phyloP scores from a whole-genome alignment of 2,113 vertebrate species.

The Bubalus kerabau region DNA sequence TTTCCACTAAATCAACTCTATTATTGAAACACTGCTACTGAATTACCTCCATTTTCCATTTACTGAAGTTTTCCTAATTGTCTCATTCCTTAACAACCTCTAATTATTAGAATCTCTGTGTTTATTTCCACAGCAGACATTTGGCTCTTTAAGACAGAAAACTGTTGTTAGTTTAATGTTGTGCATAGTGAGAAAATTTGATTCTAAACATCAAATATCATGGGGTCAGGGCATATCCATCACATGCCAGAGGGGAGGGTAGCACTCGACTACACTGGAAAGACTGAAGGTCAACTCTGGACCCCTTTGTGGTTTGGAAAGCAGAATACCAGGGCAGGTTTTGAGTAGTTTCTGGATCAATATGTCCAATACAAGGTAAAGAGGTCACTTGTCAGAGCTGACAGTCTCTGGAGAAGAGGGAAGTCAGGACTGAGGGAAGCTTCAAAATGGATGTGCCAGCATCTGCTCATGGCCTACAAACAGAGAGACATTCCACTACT shows the following conservation, averaged over 20 bases:
- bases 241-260: constrained; percentile 59
- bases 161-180: constrained; percentile 65
- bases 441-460: constrained; percentile 40
- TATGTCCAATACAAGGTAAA: constrained; percentile 77
- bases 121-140: neutral
- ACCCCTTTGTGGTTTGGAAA: constrained; percentile 59
- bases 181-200: constrained; percentile 57
- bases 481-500: neutral
- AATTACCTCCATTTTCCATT: neutral
- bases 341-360: constrained; percentile 78
- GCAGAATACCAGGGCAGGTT: constrained; percentile 57
- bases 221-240: constrained; percentile 63
- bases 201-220: constrained; percentile 58
- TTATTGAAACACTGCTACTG: neutral
- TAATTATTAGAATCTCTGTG: neutral
- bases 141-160: constrained; percentile 58
- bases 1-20: neutral
- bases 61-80: constrained; percentile 3
- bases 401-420: constrained; percentile 72
- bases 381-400: constrained; percentile 74
- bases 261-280: neutral
- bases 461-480: neutral
- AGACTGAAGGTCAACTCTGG: constrained; percentile 63
- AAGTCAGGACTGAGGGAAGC: constrained; percentile 32
- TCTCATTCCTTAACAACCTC: neutral